A percentile compares a stretch with the other conserved stretches of the same genome.
These are phyloP conservation scores for Drosophila ficusphila DNA, from an alignment of 1,140 invertebrate genomes.

Conservation along the genomic window DNA sequence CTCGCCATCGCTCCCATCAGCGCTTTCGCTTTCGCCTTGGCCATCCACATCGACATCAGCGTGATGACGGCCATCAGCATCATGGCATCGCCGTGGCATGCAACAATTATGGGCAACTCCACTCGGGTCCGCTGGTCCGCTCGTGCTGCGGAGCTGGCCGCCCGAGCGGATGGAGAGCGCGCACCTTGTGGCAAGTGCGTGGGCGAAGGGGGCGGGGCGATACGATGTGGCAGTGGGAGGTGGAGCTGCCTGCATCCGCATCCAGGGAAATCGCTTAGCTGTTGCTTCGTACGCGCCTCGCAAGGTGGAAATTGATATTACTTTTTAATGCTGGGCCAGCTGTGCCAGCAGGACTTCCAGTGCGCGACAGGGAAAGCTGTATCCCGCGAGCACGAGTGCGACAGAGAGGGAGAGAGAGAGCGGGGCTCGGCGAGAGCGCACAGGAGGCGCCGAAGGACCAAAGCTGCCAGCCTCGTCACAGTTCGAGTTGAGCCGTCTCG, in stretches of 20 bases:
- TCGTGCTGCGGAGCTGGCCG: slow-evolving; percentile 19
- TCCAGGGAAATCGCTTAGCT: slow-evolving; percentile 82
- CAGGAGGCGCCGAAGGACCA: slow-evolving; percentile 14
- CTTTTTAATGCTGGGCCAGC: slow-evolving; percentile 82
- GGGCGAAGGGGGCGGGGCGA: slow-evolving; percentile 66
- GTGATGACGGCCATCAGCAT: slow-evolving; percentile 26
- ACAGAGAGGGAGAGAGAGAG: slow-evolving; percentile 23
- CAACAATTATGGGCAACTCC: slow-evolving; percentile 80
- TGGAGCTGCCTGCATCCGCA: slow-evolving; percentile 60
- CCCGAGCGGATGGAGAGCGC: slow-evolving; percentile 52
- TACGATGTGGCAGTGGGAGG: slow-evolving; percentile 6
- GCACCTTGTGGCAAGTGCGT: slow-evolving; percentile 68
- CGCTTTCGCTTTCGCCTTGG: neutral
- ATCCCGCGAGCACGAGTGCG: neutral
- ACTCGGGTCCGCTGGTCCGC: slow-evolving; percentile 28
- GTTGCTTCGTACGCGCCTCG: slow-evolving; percentile 70
- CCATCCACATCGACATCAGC: neutral
- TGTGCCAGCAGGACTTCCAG: slow-evolving; percentile 55
- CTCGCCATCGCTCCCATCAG: neutral
- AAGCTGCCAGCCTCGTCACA: slow-evolving; percentile 60
- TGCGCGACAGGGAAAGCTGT: slow-evolving; percentile 30
- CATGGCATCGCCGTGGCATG: slow-evolving; percentile 51
- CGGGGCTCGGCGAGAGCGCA: slow-evolving; percentile 15
- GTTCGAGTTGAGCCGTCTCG: slow-evolving; percentile 83
- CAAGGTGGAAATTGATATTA: slow-evolving; percentile 83